Base-by-base conservation (phyloP, 2,797 vertebrate species). In the Huso huso region DNA sequence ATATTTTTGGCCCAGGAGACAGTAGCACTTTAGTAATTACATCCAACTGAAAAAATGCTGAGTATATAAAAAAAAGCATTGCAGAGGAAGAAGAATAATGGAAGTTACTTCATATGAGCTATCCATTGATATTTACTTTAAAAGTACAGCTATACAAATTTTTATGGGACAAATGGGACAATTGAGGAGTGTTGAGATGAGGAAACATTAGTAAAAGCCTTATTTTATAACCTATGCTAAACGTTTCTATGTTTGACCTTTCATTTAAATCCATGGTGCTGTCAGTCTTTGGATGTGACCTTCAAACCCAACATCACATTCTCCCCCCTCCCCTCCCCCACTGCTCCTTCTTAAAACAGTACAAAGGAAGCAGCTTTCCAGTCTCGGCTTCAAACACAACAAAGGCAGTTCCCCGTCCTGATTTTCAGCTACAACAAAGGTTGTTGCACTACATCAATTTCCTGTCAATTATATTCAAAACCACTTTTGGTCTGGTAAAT, bases 1-100 rank as follows among this genome's bases (percentile, higher is more conserved):
- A 7, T 11, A 10, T 10, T 6, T 12, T 37, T 66, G 63, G 66
- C 63, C 62, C 11, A 52, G 61, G 64, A 64, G 49, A 13, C 49
- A 37, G 58, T 50, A 51, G 61, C 62, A 72, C 71, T 72, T 63
- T 65, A 48, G 60, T 71, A 65, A 71, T 70, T 66, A 69, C 69
- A 69, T 70, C 53, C 58, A 58, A 58, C 55, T 58, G n/a, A 37
- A 10, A 49, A 9, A 66, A 65, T 49, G 60, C 49, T 50, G 66
- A 10, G 23, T 37, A 37, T 37, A 37, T 37, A 37, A 37, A 37
- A 37, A 37, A 37, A 37, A 37, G 23, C 23, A 2, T 37, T 37
- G 23, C 23, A 37, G 10, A 15, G 8, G 8, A 13, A 37, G 8
- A 49, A 49, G 6, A 66, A 65, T 49, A 64, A 53, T 50, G 63